Conservation (phyloP, 2,113 vertebrate genomes). For the Acrocephalus arundinaceus region DNA sequence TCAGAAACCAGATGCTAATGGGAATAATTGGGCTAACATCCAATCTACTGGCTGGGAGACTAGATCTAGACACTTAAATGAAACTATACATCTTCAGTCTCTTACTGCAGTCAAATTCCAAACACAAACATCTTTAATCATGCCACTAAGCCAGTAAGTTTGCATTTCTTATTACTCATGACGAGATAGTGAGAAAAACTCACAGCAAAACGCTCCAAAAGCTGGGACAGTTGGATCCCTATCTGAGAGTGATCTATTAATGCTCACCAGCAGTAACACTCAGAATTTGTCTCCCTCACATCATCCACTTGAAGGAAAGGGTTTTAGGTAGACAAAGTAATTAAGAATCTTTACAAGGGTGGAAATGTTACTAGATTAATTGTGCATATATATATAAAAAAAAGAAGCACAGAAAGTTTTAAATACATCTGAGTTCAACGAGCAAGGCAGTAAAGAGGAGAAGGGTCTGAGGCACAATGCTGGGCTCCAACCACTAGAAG, state of each 20-base stretch:
- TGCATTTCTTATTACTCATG: neutral
- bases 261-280: neutral
- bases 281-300: neutral
- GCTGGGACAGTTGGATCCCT: neutral
- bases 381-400: neutral
- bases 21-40: slow-evolving; percentile 44
- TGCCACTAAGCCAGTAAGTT: neutral
- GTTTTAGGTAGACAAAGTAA: neutral
- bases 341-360: neutral
- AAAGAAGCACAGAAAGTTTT: neutral
- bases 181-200: neutral
- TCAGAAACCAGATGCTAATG: slow-evolving; percentile 15
- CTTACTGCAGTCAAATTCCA: neutral
- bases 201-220: neutral
- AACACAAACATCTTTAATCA: neutral
- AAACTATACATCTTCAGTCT: neutral
- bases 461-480: neutral
- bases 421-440: neutral
- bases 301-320: neutral
- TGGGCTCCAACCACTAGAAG: neutral
- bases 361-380: neutral
- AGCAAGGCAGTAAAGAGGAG: neutral
- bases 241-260: neutral
- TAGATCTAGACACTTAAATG: neutral
- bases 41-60: neutral